A percentile compares a stretch with the other conserved stretches of the same genome.
Evolutionary conservation across 2,113 vertebrate species (phyloP).

Genomic region (Mus spicilegus): DNA sequence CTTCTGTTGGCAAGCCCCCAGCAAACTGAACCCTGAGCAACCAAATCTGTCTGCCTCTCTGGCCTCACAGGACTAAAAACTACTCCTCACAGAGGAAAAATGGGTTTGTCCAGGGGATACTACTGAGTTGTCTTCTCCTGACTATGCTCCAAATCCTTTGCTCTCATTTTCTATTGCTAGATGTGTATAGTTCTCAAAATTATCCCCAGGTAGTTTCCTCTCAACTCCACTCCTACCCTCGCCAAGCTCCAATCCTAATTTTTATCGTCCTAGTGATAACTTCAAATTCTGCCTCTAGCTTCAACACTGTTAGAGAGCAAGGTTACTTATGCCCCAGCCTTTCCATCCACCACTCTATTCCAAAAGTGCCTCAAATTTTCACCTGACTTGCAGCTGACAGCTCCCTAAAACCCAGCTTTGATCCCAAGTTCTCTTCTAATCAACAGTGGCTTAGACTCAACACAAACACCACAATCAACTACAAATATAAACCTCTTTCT

Average conservation of each 20-base stretch:
- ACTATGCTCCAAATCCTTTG: neutral
- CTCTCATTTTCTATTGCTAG: neutral
- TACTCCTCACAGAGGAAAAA: neutral
- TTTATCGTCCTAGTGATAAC: neutral
- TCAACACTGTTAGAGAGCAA: neutral
- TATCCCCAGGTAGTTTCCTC: neutral
- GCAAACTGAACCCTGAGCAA: neutral
- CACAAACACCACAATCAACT: neutral
- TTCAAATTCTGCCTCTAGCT: neutral
- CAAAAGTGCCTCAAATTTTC: neutral
- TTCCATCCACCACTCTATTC: neutral
- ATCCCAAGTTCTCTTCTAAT: neutral
- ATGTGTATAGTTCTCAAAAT: neutral
- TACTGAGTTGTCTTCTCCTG: neutral
- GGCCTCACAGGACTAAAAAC: neutral
- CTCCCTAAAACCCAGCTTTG: neutral
- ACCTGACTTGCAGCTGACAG: neutral
- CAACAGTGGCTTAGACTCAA: neutral
- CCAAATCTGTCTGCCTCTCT: neutral
- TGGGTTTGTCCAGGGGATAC: too few species aligned
- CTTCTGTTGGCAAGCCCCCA: neutral
- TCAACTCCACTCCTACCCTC: neutral
- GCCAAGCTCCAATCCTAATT: neutral
- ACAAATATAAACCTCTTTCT: neutral
- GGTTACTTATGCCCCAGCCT: too few species aligned